These are phyloP conservation scores for Drosophila ohnishii DNA, from an alignment of 1,140 invertebrate genomes.

Conservation along the genomic window DNA sequence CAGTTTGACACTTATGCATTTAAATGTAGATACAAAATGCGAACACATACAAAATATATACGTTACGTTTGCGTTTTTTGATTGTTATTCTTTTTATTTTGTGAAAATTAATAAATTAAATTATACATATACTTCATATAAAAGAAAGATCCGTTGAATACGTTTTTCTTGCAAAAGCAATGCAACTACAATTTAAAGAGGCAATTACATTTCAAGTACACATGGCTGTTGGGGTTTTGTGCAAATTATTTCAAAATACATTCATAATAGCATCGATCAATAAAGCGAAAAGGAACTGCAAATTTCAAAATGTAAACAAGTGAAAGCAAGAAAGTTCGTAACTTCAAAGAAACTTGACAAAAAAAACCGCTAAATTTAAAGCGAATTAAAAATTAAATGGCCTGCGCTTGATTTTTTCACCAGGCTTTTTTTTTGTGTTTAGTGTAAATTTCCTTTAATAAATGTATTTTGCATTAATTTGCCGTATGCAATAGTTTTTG, in stretches of 20 bases:
- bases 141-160: slow-evolving; percentile 15
- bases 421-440: slow-evolving; percentile 10
- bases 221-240: slow-evolving; percentile 18
- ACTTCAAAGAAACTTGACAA: neutral
- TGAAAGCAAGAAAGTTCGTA: neutral
- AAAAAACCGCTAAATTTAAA: neutral
- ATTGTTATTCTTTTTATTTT: slow-evolving; percentile 13
- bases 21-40: slow-evolving; percentile 69
- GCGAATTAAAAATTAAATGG: slow-evolving; percentile 9
- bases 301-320: slow-evolving; percentile 4
- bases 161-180: slow-evolving; percentile 15
- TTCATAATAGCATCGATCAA: neutral
- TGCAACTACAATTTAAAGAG: slow-evolving; percentile 37
- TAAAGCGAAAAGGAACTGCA: neutral
- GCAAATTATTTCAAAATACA: slow-evolving; percentile 58
- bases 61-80: slow-evolving; percentile 40
- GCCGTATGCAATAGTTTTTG: slow-evolving; percentile 40
- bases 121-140: slow-evolving; percentile 31
- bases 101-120: slow-evolving; percentile 54
- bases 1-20: slow-evolving; percentile 63
- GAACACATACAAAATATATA: slow-evolving; percentile 47
- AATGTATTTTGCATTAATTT: slow-evolving; percentile 64
- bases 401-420: slow-evolving; percentile 7
- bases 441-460: slow-evolving; percentile 45
- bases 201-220: slow-evolving; percentile 29